phyloP scores from a whole-genome alignment of 1,140 invertebrate species.

The Plectrocnemia conspersa region DNA sequence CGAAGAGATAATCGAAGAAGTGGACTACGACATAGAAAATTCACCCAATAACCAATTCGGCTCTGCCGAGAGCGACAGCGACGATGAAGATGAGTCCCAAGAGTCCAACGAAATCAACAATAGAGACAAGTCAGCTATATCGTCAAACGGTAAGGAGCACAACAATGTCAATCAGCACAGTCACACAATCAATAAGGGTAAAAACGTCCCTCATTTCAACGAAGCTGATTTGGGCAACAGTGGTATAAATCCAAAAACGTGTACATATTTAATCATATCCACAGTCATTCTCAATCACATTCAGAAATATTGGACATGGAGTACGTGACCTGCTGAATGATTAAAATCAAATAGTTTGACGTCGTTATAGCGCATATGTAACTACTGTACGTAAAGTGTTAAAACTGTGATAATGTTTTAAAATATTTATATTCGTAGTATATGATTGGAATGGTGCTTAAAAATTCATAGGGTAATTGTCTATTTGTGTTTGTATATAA shows the following conservation, averaged over 20 bases:
- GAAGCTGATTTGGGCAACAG: background rate
- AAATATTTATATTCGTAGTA: no score
- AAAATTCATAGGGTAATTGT: no score
- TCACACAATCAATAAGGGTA: background rate
- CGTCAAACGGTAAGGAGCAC: background rate
- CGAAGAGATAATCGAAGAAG: conserved; percentile 40
- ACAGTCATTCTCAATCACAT: background rate
- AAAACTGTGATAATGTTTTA: no score
- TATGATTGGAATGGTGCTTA: no score
- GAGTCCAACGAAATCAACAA: conserved; percentile 37
- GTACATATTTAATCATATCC: background rate
- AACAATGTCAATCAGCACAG: background rate
- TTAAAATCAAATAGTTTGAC: no score
- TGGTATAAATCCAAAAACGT: background rate
- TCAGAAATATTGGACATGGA: background rate
- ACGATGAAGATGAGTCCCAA: conserved; percentile 39
- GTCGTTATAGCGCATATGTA: no score
- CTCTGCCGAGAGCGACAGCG: conserved; percentile 43
- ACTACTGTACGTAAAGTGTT: no score
- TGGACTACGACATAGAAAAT: conserved; percentile 5
- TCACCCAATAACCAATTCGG: conserved; percentile 36
- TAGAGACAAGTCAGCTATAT: background rate
- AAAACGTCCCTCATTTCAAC: background rate
- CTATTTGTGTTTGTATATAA: no score
- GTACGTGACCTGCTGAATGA: background rate